These are phyloP conservation scores for Monomorium pharaonis DNA, from an alignment of 1,140 invertebrate genomes.

Conservation along the genomic window DNA sequence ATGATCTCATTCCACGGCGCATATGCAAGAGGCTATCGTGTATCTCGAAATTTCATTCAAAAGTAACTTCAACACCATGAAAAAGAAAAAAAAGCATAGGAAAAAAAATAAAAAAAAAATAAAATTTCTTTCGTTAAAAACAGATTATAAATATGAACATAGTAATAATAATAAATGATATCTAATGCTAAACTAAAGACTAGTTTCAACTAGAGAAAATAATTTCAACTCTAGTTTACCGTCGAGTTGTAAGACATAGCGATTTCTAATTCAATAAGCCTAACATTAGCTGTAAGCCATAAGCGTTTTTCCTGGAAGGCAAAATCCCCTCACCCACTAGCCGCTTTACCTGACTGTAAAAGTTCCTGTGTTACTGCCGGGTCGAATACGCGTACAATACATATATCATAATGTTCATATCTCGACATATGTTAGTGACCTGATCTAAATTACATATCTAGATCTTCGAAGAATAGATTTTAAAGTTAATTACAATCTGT, in stretches of 20 bases:
- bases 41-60: slow-evolving; percentile 76
- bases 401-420: slow-evolving; percentile 46
- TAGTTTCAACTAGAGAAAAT: slow-evolving; percentile 42
- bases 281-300: slow-evolving; percentile 48
- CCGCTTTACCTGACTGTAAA: slow-evolving; percentile 56
- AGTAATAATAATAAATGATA: neutral
- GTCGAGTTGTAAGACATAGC: slow-evolving; percentile 32
- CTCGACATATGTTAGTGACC: slow-evolving; percentile 64
- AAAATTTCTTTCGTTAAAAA: neutral
- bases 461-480: slow-evolving; percentile 50
- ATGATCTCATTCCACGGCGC: slow-evolving; percentile 83
- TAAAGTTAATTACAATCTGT: slow-evolving; percentile 2
- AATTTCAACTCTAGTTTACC: slow-evolving; percentile 44
- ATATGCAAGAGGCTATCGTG: slow-evolving; percentile 78
- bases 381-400: slow-evolving; percentile 31
- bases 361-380: slow-evolving; percentile 53
- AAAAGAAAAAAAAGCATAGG: slow-evolving; percentile 1
- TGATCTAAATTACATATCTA: slow-evolving; percentile 60
- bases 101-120: neutral
- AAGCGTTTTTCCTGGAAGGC: slow-evolving; percentile 66
- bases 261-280: slow-evolving; percentile 60
- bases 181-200: slow-evolving; percentile 7
- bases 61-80: slow-evolving; percentile 24
- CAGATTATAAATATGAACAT: neutral
- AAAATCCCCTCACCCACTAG: slow-evolving; percentile 51